Base-by-base conservation (phyloP, 2,113 vertebrate species). In the Cebus imitator region DNA sequence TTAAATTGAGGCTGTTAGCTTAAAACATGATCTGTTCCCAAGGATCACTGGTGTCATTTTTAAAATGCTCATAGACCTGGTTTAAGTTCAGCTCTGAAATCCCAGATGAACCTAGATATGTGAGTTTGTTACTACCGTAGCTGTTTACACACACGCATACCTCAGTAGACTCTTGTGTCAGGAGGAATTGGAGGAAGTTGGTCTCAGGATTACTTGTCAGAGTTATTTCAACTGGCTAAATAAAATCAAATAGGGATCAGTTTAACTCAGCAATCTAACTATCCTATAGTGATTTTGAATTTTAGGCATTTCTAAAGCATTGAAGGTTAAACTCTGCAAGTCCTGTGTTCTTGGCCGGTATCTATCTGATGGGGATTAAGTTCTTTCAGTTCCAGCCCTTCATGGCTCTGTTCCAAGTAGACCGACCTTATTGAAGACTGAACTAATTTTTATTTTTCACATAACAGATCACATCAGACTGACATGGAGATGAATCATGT, bases 401-500 rank as follows among this genome's bases (percentile, higher is more conserved):
- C 10, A 0, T 30, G 30, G 43, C 35, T 91, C 93, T 70, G 1
- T 16, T 40, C 21, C 13, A 55, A 85, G 48, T n/a, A 75, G 37
- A 11, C 9, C 45, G 30, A 50, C 40, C 52, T 80, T 57, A 73
- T 10, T 80, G 52, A 79, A 87, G 90, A 87, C 32, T 6, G 45
- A 79, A 45, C 50, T 78, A 17, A 57, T 84, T 37, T 64, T 78
- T 96, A 25, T 70, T 78, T 88, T 85, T 85, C 40, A 70, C 20
- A 2, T 78, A 83, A 73, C 80, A 90, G 52, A 81, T 94, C 55
- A 76, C 90, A 66, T 80, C 23, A 87, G 70, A 64, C 48, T 27
- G 95, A 87, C 45, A 6, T 16, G 72, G 79, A 73, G 90, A 50
- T 20, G 66, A 96, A 55, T 84, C 91, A 25, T 64, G 89, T 80